These are phyloP conservation scores for Numenius phaeopus DNA, from an alignment of 2,797 vertebrate species.

Conservation along the genomic window DNA sequence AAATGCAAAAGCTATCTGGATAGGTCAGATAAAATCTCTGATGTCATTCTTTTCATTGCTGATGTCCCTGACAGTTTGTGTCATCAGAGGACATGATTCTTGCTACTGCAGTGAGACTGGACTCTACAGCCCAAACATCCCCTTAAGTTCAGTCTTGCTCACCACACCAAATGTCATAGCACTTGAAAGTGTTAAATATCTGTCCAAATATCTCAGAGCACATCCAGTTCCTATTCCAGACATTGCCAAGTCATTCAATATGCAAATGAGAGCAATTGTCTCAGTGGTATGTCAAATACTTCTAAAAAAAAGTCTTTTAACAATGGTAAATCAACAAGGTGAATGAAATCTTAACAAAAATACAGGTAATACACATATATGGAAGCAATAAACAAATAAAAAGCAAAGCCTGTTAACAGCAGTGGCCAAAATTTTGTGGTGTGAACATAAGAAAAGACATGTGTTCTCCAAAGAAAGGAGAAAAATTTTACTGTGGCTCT, in stretches of 20 bases:
- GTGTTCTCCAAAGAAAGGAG: background rate
- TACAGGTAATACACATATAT: background rate
- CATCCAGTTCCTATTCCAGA: background rate
- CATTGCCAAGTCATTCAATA: background rate
- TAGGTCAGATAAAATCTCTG: background rate
- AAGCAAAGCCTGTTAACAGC: background rate
- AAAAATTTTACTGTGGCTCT: background rate
- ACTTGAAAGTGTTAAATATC: background rate
- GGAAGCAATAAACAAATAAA: background rate
- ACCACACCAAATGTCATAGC: background rate
- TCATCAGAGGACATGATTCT: background rate
- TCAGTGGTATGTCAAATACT: background rate
- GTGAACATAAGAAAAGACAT: background rate
- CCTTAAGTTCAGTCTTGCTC: background rate
- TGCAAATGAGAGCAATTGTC: background rate
- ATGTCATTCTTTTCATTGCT: background rate
- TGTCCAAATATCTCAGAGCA: background rate
- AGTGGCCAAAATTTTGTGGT: background rate
- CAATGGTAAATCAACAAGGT: background rate
- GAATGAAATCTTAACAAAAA: background rate
- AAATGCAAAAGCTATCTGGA: background rate
- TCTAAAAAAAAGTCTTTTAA: background rate
- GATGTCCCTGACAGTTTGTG: background rate
- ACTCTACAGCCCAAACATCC: background rate
- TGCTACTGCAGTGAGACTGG: background rate